These are phyloP conservation scores for Embiotoca jacksoni DNA, from an alignment of 2,113 vertebrate genomes.

Conservation along the genomic window DNA sequence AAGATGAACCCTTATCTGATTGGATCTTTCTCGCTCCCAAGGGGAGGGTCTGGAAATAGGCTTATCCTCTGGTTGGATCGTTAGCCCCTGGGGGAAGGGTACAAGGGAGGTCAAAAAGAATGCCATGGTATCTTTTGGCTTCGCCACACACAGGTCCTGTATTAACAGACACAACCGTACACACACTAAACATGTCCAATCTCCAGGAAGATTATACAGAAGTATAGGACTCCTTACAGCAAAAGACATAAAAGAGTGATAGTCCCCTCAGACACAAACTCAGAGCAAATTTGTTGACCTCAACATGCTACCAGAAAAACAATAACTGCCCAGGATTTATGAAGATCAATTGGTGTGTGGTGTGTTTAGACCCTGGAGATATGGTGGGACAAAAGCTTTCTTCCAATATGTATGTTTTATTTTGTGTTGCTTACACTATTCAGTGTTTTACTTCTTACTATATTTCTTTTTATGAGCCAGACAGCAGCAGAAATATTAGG, in stretches of 20 bases:
- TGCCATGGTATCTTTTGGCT: conserved; percentile 64
- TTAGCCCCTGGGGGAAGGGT: conserved; percentile 76
- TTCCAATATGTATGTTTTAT: conserved; percentile 1
- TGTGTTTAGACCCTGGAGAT: conserved; percentile 21
- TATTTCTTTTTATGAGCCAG: not conserved
- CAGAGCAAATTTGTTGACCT: conserved; percentile 26
- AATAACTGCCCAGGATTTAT: conserved; percentile 19
- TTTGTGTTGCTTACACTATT: not conserved
- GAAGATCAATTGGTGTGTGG: conserved; percentile 31
- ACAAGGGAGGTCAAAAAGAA: conserved; percentile 77
- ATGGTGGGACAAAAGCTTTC: not conserved
- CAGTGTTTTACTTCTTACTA: not conserved
- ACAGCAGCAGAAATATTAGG: not conserved
- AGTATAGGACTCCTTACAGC: conserved; percentile 52
- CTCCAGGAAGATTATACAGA: conserved; percentile 54
- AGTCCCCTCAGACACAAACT: conserved; percentile 11
- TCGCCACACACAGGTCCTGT: conserved; percentile 43
- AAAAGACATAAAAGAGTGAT: conserved; percentile 43
- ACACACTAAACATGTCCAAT: conserved; percentile 55
- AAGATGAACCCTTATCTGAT: conserved; percentile 79
- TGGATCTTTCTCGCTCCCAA: conserved; percentile 72
- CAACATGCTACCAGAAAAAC: conserved; percentile 27
- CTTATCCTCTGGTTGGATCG: conserved; percentile 82
- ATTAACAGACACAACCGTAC: conserved; percentile 46
- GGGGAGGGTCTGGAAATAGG: conserved; percentile 80